Evolutionary conservation across 2,888 invertebrate species (phyloP).

Genomic region (Pheosia gnoma): DNA sequence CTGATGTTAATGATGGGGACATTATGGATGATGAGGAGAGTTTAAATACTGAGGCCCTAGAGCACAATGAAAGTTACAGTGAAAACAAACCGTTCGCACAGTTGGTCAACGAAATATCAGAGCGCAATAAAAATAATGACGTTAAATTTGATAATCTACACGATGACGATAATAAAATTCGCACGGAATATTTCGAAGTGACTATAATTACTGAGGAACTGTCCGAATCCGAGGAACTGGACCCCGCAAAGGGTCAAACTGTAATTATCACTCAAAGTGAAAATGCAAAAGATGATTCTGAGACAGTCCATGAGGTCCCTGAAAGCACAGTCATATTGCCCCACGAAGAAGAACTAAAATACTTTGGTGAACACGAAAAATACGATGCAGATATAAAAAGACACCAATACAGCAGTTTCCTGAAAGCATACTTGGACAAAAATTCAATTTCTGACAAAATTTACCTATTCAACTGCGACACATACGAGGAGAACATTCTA

Average conservation of each 20-base stretch:
- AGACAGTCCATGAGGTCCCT: neutral
- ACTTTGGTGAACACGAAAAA: slow-evolving; percentile 70
- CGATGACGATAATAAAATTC: slow-evolving; percentile 37
- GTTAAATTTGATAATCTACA: slow-evolving; percentile 24
- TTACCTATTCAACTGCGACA: slow-evolving; percentile 69
- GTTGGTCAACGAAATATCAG: slow-evolving; percentile 47
- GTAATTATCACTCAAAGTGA: slow-evolving; percentile 4
- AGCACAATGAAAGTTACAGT: slow-evolving; percentile 30
- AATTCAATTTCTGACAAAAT: slow-evolving; percentile 52
- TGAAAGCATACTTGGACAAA: slow-evolving; percentile 52
- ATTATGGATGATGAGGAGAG: slow-evolving; percentile 18
- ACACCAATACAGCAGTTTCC: slow-evolving; percentile 57
- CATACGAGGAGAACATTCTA: slow-evolving; percentile 67
- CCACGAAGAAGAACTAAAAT: slow-evolving; percentile 25
- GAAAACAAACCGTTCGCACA: slow-evolving; percentile 50
- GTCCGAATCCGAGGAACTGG: slow-evolving; percentile 56
- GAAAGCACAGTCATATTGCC: neutral
- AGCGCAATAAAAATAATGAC: slow-evolving; percentile 34
- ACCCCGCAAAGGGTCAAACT: slow-evolving; percentile 14
- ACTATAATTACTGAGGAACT: slow-evolving; percentile 66
- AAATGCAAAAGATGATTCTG: slow-evolving; percentile 6
- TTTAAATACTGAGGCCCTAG: slow-evolving; percentile 14
- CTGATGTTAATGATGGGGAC: slow-evolving; percentile 1
- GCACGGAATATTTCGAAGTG: slow-evolving; percentile 55
- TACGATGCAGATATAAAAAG: slow-evolving; percentile 64